phyloP scores from a whole-genome alignment of 2,113 vertebrate genomes.

The Gallinago jamesoni region DNA sequence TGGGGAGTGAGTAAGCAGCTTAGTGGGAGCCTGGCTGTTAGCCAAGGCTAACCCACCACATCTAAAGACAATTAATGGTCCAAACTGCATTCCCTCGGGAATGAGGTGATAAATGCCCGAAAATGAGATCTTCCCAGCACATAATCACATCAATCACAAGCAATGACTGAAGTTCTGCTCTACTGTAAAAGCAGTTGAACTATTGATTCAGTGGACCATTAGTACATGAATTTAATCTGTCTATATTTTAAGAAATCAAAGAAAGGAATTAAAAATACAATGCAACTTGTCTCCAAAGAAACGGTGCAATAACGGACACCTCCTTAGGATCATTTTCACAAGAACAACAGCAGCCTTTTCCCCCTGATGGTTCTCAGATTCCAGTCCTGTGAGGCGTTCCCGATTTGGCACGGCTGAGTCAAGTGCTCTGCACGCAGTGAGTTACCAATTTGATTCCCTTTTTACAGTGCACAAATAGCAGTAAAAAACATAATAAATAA shows the following conservation, averaged over 20 bases:
- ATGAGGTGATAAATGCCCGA: not conserved
- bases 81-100: not conserved
- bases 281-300: not conserved
- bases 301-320: not conserved
- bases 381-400: not conserved
- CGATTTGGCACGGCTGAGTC: not conserved
- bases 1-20: not conserved
- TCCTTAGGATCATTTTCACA: not conserved
- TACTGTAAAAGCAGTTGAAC: not conserved
- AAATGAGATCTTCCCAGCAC: not conserved
- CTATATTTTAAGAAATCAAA: constrained; percentile 7
- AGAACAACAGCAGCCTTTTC: not conserved
- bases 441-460: not conserved
- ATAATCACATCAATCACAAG: not conserved
- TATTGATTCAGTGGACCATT: not conserved
- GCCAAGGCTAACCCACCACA: not conserved
- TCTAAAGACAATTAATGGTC: not conserved
- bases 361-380: not conserved
- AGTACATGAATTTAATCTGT: not conserved
- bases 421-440: not conserved
- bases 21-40: not conserved
- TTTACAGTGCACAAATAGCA: not conserved
- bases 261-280: constrained; percentile 22
- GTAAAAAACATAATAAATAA: not conserved
- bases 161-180: not conserved